Conservation (phyloP, 2,113 vertebrate species). For the Gadus macrocephalus region DNA sequence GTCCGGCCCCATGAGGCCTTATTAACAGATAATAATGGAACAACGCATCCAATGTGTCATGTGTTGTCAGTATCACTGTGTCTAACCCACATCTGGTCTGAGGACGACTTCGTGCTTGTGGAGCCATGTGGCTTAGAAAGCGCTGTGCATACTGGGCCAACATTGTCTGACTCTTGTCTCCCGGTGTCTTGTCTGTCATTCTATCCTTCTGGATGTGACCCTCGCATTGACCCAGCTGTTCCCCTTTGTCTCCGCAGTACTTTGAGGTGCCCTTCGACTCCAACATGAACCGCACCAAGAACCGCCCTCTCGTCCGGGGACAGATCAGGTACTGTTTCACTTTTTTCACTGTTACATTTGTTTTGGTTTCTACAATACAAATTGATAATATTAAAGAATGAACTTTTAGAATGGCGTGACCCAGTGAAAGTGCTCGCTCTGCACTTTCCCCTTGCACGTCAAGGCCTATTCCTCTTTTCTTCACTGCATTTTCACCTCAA, state of each 20-base stretch:
- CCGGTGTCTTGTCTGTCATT: not conserved
- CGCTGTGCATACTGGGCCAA: too few species aligned
- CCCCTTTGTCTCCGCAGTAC: conserved; percentile 78
- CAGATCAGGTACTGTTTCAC: conserved; percentile 86
- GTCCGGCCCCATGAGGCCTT: too few species aligned
- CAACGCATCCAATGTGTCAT: too few species aligned
- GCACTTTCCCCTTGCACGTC: too few species aligned
- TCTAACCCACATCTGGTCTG: not conserved
- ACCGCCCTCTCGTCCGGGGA: conserved; percentile 92
- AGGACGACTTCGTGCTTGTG: not conserved
- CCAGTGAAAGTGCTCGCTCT: too few species aligned
- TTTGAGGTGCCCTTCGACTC: conserved; percentile 98
- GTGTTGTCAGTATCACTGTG: not conserved
- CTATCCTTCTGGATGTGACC: not conserved
- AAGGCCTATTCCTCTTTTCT: too few species aligned
- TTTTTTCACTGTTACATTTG: not conserved
- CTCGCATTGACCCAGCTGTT: conserved; percentile 32
- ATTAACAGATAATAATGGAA: too few species aligned
- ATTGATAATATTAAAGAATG: too few species aligned
- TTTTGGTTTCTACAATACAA: too few species aligned
- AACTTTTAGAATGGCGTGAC: too few species aligned
- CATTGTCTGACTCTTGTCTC: not conserved
- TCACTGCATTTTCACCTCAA: too few species aligned
- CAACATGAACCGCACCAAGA: conserved; percentile 99
- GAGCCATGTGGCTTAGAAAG: not conserved